Evolutionary conservation across 2,888 invertebrate genomes (phyloP), one percentile per base, ranked within the genome.

Genomic region (Agrilus biguttatus): DNA sequence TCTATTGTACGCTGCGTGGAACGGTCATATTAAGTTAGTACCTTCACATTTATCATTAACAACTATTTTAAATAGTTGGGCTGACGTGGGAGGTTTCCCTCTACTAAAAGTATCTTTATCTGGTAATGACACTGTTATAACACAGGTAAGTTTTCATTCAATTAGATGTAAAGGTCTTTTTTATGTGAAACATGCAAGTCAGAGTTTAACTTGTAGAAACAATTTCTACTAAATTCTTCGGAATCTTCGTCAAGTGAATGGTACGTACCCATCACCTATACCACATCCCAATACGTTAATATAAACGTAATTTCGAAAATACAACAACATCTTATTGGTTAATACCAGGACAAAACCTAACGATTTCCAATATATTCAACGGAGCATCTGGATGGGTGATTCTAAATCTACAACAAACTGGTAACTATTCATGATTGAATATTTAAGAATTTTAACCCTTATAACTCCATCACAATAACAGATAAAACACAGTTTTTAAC

Each of bases 381-480:
- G 41, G 14, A 2, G 21, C 34, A 17, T 14, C n/a, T 17, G 73
- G 81, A 14, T 82, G 80, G 80, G 60, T 80, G 12, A 70, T 82
- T 37, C 75, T 75, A 35, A 83, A 83, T 56, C 63, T 80, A 32
- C 75, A 79, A 52, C 75, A 80, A 58, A 78, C 79, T 52, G 80
- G 80, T 77, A 54, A 67, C 17, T 17, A 17, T 17, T 17, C 17
- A 4, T 17, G 4, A 17, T 17, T 17, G 17, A 17, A 17, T 3
- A 17, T 17, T 3, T 17, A 2, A 17, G 17, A 4, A 2, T 17
- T 3, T 17, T 17, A 3, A 17, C 17, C 17, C 17, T 17, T 17
- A n/a, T n/a, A n/a, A n/a, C 17, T 17, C 17, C 17, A 17, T 17
- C 4, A 17, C 4, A 17, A 17, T 17, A 17, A 17, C n/a, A n/a